phyloP scores from a whole-genome alignment of 2,888 invertebrate species.

The Drosophila nr. perissopoda region DNA sequence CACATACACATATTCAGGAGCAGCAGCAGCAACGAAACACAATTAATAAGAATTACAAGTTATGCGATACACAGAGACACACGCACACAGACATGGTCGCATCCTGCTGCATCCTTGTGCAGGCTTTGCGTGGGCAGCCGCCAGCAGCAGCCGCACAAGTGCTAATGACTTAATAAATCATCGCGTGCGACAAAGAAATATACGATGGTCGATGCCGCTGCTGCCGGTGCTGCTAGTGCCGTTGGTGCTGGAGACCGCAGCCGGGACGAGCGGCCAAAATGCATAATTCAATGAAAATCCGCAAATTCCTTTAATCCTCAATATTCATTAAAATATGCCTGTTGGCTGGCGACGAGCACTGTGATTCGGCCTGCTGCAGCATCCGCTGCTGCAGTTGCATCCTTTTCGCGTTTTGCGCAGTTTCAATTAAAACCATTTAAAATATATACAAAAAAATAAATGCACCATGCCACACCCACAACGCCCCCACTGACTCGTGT shows the following conservation, averaged over 20 bases:
- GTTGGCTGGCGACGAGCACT: constrained; percentile 36
- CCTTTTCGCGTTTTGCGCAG: constrained; percentile 46
- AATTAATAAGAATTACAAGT: constrained; percentile 84
- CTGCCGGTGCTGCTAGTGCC: constrained; percentile 21
- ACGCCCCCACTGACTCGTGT: constrained; percentile 38
- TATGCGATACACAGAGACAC: constrained; percentile 58
- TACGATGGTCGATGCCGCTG: constrained; percentile 57
- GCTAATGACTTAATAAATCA: constrained; percentile 85
- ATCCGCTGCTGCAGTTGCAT: constrained; percentile 19
- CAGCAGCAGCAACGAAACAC: constrained; percentile 53
- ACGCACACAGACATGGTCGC: neutral
- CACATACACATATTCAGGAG: neutral
- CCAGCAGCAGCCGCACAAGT: constrained; percentile 77
- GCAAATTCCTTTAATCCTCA: constrained; percentile 85
- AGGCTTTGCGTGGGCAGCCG: constrained; percentile 59
- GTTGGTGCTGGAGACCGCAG: constrained; percentile 45
- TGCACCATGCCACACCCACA: constrained; percentile 38
- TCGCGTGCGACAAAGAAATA: constrained; percentile 81
- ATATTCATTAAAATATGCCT: constrained; percentile 84
- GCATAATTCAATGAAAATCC: constrained; percentile 85
- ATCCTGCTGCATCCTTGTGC: constrained; percentile 40
- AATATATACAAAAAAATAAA: constrained; percentile 30
- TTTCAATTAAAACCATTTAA: constrained; percentile 84
- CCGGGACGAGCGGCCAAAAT: constrained; percentile 74
- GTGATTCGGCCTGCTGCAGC: constrained; percentile 51